Evolutionary conservation across 2,888 invertebrate species (phyloP), one percentile per base, ranked within the genome.

Genomic region (Eucriotettix oculatus): DNA sequence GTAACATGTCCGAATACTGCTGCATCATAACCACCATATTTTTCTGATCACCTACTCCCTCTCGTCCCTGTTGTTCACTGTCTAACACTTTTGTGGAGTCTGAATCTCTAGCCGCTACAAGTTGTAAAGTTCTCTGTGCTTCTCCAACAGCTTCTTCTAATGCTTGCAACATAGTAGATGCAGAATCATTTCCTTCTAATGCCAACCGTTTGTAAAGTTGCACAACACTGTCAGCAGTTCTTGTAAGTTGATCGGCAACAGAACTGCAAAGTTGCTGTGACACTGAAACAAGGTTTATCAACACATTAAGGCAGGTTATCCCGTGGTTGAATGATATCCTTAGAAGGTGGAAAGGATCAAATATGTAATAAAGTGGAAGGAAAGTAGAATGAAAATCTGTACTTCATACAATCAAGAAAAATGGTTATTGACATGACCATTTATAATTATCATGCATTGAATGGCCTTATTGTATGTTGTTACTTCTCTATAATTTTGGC

Each of bases 141-240:
- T 74, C 74, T 61, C 71, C 72, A 7, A 74, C 72, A 12, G 74
- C 75, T 17, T 73, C 72, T 44, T 73, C 71, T 29, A 74, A 66
- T 56, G 72, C 59, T 29, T 52, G 56, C 16, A 63, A 56, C 64
- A 63, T 63, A 42, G 60, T 57, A 11, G 52, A 57, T 16, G 61
- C 55, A 61, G 68, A 59, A 78, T 79, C 57, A 76, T 73, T 53
- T 79, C 78, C 78, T 65, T 82, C 82, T 62, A 74, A 68, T 11
- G 80, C 74, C 62, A 87, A 72, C 60, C 83, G 79, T 62, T 83
- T 79, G 72, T 86, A 86, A 57, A 87, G 75, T 70, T 84, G 83
- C 3, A 84, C 83, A 53, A 87, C 84, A 68, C 84, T 84, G 66
- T 83, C 79, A 5, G 86, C 84, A 0, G 86, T 82, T 65, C 78